A percentile compares a stretch with the other conserved stretches of the same genome.
Conservation (phyloP, 2,797 vertebrate genomes). For the Enteromius mattozi region DNA sequence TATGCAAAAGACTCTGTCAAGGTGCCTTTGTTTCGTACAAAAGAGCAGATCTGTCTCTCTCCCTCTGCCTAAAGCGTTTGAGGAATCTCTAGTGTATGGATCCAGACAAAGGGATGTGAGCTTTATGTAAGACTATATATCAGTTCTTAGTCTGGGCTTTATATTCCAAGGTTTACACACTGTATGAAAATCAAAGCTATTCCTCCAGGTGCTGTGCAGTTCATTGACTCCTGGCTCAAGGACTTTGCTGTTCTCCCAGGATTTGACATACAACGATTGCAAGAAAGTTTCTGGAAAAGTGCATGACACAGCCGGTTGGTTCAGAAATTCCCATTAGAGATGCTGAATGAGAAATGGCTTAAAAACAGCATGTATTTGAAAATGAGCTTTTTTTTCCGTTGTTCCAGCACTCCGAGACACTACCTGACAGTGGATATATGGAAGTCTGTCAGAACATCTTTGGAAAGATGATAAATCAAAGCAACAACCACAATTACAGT, state of each 20-base stretch:
- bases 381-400: neutral
- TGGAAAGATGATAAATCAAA: slow-evolving; percentile 17
- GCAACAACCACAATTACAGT: neutral
- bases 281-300: slow-evolving; percentile 23
- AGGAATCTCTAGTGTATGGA: slow-evolving; percentile 35
- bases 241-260: slow-evolving; percentile 26
- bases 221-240: slow-evolving; percentile 43
- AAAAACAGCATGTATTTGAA: slow-evolving; percentile 30
- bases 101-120: slow-evolving; percentile 49
- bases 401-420: neutral
- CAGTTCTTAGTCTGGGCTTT: slow-evolving; percentile 12
- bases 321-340: slow-evolving; percentile 17
- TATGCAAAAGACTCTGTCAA: slow-evolving; percentile 22
- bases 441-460: slow-evolving; percentile 15
- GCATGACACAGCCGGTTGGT: slow-evolving; percentile 9
- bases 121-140: slow-evolving; percentile 24
- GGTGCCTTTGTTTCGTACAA: slow-evolving; percentile 24
- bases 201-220: slow-evolving; percentile 37
- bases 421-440: neutral
- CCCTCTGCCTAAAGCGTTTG: slow-evolving; percentile 24
- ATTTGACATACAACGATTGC: slow-evolving; percentile 10
- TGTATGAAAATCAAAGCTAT: slow-evolving; percentile 40
- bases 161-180: slow-evolving; percentile 43
- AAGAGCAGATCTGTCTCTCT: slow-evolving; percentile 8
- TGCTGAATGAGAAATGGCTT: neutral